These are phyloP conservation scores for Spilosoma lubricipeda DNA, from an alignment of 2,888 invertebrate species.

Conservation along the genomic window DNA sequence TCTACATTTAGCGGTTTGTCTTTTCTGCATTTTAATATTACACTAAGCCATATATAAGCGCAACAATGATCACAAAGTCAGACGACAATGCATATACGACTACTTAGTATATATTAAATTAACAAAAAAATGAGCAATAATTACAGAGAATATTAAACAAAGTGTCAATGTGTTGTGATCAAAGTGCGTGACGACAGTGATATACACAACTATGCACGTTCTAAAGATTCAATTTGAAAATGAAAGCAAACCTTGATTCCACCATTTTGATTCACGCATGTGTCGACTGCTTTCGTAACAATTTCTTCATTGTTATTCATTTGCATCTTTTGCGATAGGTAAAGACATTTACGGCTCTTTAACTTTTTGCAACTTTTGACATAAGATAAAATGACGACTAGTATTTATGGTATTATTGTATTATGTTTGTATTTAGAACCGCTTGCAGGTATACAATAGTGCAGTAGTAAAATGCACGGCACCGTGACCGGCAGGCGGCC, in stretches of 20 bases:
- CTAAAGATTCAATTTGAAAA: slow-evolving; percentile 4
- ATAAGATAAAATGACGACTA: background rate
- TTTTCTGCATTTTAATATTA: background rate
- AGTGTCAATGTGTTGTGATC: background rate
- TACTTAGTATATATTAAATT: background rate
- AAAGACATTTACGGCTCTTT: background rate
- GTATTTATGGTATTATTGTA: background rate
- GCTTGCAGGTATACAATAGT: slow-evolving; percentile 23
- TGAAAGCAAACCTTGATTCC: slow-evolving; percentile 7
- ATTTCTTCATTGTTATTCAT: slow-evolving; percentile 6
- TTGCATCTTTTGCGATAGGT: slow-evolving; percentile 1
- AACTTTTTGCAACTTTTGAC: background rate
- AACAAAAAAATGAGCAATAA: background rate
- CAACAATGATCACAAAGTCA: background rate
- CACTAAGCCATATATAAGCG: background rate
- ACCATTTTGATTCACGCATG: slow-evolving; percentile 5
- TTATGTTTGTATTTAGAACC: background rate
- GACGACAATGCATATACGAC: background rate
- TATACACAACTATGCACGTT: background rate
- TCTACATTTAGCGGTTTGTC: background rate
- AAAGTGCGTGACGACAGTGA: background rate
- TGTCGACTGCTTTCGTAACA: background rate
- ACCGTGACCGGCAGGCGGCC: slow-evolving; percentile 42
- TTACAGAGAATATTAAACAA: background rate
- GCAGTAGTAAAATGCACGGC: slow-evolving; percentile 43